Percentiles rank a stretch among this genome's conserved stretches.
phyloP scores from a whole-genome alignment of 2,113 vertebrate genomes.

The Rhipidura dahli region DNA sequence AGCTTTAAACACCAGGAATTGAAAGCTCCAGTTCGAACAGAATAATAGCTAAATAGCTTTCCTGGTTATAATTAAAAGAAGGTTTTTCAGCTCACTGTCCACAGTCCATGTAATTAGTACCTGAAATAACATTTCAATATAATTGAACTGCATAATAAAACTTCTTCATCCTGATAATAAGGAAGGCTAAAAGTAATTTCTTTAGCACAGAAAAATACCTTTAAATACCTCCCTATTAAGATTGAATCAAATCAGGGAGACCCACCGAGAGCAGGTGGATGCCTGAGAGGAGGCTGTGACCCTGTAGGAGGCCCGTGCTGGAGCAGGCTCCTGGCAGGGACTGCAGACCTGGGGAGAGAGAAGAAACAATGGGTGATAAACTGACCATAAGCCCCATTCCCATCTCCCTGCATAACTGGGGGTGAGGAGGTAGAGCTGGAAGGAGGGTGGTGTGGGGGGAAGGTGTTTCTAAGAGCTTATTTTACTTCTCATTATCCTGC shows the following conservation, averaged over 20 bases:
- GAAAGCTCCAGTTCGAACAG: background rate
- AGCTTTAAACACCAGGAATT: background rate
- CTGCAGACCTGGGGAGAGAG: too few species aligned
- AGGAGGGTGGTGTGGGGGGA: background rate
- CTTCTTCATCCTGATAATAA: background rate
- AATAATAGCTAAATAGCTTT: background rate
- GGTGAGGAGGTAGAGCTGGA: background rate
- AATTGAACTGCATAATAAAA: background rate
- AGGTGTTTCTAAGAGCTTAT: background rate
- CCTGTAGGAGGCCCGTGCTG: too few species aligned
- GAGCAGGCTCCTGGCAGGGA: too few species aligned
- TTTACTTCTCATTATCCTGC: background rate
- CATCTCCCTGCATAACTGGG: background rate
- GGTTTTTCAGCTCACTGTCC: background rate
- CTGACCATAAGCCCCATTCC: background rate
- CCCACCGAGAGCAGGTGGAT: background rate
- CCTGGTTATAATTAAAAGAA: conserved; percentile 10
- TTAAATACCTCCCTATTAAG: background rate
- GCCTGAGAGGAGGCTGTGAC: background rate
- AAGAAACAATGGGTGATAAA: background rate
- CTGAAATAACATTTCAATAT: background rate
- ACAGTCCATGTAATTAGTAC: background rate
- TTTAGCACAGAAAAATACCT: background rate
- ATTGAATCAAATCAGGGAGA: background rate
- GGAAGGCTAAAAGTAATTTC: background rate